A percentile compares a stretch with the other conserved stretches of the same genome.
Conservation (phyloP, 2,888 invertebrate species). For the Hyles lineata region DNA sequence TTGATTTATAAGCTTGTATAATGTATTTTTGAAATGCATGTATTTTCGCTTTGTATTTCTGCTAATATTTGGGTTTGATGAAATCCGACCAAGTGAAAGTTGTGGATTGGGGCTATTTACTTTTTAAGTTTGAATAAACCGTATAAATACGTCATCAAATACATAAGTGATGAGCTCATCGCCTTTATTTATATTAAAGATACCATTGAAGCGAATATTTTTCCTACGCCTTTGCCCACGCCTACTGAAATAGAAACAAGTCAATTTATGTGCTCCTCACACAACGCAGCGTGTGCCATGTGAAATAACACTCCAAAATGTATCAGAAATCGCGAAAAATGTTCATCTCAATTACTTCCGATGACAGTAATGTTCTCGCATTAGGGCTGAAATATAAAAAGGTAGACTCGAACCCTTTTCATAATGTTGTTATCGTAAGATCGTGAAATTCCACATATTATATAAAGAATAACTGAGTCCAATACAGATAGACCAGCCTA, state of each 20-base stretch:
- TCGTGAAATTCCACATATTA: no score
- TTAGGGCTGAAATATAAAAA: neutral
- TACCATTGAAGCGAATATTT: conserved; percentile 45
- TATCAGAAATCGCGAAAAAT: neutral
- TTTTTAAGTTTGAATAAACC: conserved; percentile 30
- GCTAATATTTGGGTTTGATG: neutral
- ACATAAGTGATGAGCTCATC: conserved; percentile 44
- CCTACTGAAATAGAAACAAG: conserved; percentile 54
- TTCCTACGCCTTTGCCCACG: conserved; percentile 34
- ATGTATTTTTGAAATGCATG: neutral
- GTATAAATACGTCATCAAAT: conserved; percentile 43
- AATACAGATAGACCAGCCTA: no score
- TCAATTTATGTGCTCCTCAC: conserved; percentile 48
- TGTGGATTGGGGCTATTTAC: conserved; percentile 32
- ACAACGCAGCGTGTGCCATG: conserved; percentile 18
- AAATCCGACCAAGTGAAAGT: neutral
- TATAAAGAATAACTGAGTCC: no score
- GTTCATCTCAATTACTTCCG: neutral
- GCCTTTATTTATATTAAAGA: conserved; percentile 41
- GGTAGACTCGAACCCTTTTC: no score
- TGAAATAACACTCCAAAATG: conserved; percentile 30
- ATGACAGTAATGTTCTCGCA: neutral
- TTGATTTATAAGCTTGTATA: neutral
- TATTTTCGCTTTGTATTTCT: no score
- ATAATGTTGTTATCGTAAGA: no score